phyloP scores from a whole-genome alignment of 2,113 vertebrate genomes.

The Chiloscyllium plagiosum region DNA sequence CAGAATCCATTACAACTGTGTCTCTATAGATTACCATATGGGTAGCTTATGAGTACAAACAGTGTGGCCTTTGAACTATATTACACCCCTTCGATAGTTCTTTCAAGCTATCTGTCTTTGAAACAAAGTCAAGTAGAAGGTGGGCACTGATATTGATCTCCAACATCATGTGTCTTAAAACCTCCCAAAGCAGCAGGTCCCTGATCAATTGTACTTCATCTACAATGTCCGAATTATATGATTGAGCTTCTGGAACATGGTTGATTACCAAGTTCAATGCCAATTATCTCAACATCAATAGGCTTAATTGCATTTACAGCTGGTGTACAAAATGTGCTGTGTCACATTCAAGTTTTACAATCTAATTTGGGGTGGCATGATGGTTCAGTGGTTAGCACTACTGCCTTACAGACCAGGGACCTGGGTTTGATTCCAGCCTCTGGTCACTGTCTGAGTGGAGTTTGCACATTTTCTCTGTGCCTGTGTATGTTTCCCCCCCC shows the following conservation, averaged over 20 bases:
- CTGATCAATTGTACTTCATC: neutral
- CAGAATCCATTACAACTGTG: neutral
- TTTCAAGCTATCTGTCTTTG: neutral
- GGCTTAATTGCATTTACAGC: neutral
- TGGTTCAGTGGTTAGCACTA: too few species aligned
- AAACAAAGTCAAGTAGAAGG: neutral
- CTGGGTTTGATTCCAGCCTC: too few species aligned
- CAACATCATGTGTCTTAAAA: neutral
- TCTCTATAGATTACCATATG: neutral
- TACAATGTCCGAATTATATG: neutral
- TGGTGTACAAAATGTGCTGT: too few species aligned
- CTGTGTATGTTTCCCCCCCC: too few species aligned
- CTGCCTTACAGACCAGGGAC: too few species aligned
- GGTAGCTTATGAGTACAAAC: neutral
- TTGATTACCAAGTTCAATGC: neutral
- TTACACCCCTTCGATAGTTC: neutral
- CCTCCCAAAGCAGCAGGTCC: neutral
- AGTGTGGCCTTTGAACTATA: neutral
- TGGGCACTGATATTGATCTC: neutral
- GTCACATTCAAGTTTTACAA: too few species aligned
- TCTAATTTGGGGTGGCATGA: too few species aligned
- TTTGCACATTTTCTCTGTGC: too few species aligned
- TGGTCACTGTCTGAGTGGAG: too few species aligned
- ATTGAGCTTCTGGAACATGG: neutral
- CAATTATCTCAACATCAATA: neutral